Base-by-base conservation (phyloP, 2,797 vertebrate species). In the Cirrhinus molitorella region DNA sequence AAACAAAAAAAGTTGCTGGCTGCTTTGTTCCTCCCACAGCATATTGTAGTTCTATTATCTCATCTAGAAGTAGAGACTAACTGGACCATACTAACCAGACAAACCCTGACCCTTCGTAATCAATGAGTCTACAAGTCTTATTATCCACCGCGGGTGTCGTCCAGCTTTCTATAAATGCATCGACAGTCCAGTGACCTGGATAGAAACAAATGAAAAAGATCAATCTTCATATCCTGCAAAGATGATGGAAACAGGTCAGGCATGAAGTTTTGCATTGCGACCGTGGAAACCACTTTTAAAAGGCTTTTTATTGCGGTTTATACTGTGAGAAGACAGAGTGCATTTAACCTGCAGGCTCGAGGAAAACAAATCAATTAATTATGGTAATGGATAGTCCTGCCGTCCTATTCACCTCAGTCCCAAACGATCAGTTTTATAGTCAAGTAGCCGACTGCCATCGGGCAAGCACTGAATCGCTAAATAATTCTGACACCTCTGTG, bases 361-460 rank as follows among this genome's bases (percentile, higher is more conserved):
- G 90, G 89, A 81, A 88, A 81, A 83, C 83, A 88, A 88, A 92
- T 92, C 89, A 87, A 85, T 91, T 91, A 80, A 93, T 91, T 89
- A 91, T 84, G 85, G 61, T 91, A 92, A 91, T 89, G 89, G 89
- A 89, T 88, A 79, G 86, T 67, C 70, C 80, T 83, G 85, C 81
- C 72, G 78, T 73, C 80, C 61, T 79, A 31, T 80, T 88, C 88
- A 83, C 85, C 72, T 83, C 80, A n/a, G 79, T 89, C 85, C 76
- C 55, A 57, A 70, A 63, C 51, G 67, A 80, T 91, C 40, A 82
- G 85, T 87, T 90, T 89, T 81, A 83, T 79, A 3, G 28, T 81
- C 2, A 11, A 67, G 83, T 79, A 84, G 86, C 68, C 79, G 80
- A 83, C 73, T 66, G 77, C 81, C 68, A 86, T 85, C 80, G 80